Evolutionary conservation across 1,140 invertebrate species (phyloP).

Genomic region (Saxidomus purpurata): DNA sequence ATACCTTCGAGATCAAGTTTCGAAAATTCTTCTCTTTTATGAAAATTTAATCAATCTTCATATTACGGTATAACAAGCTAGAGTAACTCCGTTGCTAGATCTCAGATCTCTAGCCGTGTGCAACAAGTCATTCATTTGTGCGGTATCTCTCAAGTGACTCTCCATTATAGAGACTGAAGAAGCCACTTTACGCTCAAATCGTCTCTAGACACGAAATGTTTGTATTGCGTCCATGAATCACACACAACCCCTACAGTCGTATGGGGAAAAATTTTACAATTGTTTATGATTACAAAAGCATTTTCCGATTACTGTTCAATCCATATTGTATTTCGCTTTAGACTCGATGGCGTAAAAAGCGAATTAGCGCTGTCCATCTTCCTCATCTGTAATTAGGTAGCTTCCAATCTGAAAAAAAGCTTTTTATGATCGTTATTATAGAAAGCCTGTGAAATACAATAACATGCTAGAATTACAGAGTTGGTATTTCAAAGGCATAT

Average conservation of each 20-base stretch:
- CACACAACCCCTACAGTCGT: background rate
- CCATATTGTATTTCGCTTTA: conserved; percentile 34
- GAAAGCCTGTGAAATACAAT: conserved; percentile 22
- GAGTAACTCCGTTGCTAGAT: background rate
- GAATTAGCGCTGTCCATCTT: conserved; percentile 25
- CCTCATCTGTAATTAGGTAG: conserved; percentile 25
- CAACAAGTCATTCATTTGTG: conserved; percentile 59
- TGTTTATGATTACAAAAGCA: conserved; percentile 58
- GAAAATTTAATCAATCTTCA: conserved; percentile 56
- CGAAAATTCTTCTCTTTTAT: background rate
- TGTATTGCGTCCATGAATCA: conserved; percentile 50
- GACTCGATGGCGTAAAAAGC: conserved; percentile 46
- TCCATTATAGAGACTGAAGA: conserved; percentile 47
- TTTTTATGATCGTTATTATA: conserved; percentile 55
- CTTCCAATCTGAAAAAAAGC: conserved; percentile 25
- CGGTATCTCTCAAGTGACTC: conserved; percentile 48
- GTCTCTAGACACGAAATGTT: conserved; percentile 42
- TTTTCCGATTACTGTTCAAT: conserved; percentile 58
- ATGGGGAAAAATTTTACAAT: conserved; percentile 49
- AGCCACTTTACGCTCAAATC: conserved; percentile 53
- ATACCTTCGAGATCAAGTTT: background rate
- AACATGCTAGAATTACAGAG: background rate
- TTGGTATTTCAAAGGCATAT: conserved; percentile 37
- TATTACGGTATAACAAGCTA: background rate
- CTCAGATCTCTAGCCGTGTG: conserved; percentile 34